Conservation (phyloP, 2,113 vertebrate genomes). For the Cynopterus brachyotis region DNA sequence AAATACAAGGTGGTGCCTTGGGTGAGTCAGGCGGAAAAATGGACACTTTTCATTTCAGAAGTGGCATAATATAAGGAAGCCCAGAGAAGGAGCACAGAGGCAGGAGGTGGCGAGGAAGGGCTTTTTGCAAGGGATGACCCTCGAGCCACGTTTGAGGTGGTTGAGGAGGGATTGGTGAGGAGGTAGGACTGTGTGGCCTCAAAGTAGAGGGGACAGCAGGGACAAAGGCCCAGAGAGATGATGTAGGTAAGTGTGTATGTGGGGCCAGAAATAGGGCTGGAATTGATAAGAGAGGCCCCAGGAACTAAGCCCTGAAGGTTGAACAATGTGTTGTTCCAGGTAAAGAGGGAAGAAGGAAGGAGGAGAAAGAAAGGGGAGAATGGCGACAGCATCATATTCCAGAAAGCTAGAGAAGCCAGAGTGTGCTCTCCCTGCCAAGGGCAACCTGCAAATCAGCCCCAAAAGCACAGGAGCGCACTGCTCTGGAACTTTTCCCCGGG, state of each 20-base stretch:
- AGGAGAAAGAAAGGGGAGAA: background rate
- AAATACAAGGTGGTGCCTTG: background rate
- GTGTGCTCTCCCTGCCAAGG: background rate
- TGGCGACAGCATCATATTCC: background rate
- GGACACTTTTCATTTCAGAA: background rate
- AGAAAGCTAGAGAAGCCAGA: background rate
- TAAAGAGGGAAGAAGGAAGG: background rate
- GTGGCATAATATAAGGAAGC: background rate
- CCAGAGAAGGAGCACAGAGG: background rate
- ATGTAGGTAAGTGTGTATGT: background rate
- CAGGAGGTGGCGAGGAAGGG: background rate
- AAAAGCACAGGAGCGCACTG: background rate
- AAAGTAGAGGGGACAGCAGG: background rate
- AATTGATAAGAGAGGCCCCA: background rate
- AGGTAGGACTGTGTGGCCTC: background rate
- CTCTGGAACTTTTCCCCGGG: background rate
- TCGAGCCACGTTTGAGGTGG: background rate
- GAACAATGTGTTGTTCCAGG: background rate
- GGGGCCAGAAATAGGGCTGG: background rate
- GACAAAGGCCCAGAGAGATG: background rate
- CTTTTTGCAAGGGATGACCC: background rate
- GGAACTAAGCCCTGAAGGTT: background rate
- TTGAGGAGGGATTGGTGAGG: background rate
- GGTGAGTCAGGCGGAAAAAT: background rate
- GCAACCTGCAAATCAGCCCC: background rate